Percentiles rank a stretch among this genome's conserved stretches.
These are phyloP conservation scores for Heliconius congener DNA, from an alignment of 1,140 invertebrate genomes.

Conservation along the genomic window DNA sequence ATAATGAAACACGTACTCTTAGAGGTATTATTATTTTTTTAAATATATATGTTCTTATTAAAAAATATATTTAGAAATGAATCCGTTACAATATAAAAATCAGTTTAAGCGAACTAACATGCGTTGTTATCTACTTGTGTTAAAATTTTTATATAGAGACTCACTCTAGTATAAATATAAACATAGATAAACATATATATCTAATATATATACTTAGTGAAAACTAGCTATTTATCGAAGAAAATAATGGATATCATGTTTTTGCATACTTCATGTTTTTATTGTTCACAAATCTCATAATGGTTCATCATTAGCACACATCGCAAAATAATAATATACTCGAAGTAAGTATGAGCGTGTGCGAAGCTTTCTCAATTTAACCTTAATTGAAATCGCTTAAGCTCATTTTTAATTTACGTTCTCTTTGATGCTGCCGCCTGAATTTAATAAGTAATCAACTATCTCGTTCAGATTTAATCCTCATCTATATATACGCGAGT, in stretches of 20 bases:
- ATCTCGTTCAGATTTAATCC: slow-evolving; percentile 66
- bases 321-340: slow-evolving; percentile 6
- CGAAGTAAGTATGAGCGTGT: slow-evolving; percentile 21
- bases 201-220: no score
- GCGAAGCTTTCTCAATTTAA: slow-evolving; percentile 51
- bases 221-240: background rate
- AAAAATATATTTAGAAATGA: no score
- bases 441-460: slow-evolving; percentile 76
- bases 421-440: slow-evolving; percentile 65
- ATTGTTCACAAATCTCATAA: slow-evolving; percentile 25
- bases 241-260: background rate
- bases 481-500: slow-evolving; percentile 14
- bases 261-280: background rate
- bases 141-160: no score
- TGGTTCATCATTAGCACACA: slow-evolving; percentile 22
- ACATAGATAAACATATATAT: no score
- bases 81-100: no score
- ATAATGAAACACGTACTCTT: no score
- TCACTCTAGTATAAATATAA: no score
- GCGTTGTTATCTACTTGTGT: no score
- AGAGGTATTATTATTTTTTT: no score
- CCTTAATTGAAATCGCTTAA: slow-evolving; percentile 71
- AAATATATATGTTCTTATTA: no score
- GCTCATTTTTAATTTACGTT: slow-evolving; percentile 72
- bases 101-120: no score